Evolutionary conservation across 1,140 invertebrate genomes (phyloP).

Genomic region (Rhyzopertha dominica): DNA sequence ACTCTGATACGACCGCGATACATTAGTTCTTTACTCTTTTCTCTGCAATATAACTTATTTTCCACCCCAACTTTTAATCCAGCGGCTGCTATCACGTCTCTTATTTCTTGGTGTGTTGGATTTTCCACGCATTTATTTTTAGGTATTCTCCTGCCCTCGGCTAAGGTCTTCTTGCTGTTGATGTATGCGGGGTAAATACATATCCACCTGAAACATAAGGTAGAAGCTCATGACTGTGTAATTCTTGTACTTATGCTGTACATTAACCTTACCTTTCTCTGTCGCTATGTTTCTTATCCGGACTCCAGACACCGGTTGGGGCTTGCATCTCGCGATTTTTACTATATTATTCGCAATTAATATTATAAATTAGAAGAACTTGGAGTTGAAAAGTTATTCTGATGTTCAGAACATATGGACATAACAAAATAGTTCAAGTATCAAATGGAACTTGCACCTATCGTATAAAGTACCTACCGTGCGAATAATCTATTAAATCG

Average conservation of each 20-base stretch:
- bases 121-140: constrained; percentile 89
- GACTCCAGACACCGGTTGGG: too few relatives aligned
- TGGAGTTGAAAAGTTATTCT: too few relatives aligned
- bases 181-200: constrained; percentile 96
- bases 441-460: too few relatives aligned
- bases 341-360: too few relatives aligned
- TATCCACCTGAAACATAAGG: constrained; percentile 72
- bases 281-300: constrained; percentile 66
- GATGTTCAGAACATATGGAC: too few relatives aligned
- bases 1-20: constrained; percentile 84
- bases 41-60: constrained; percentile 90
- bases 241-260: constrained; percentile 1
- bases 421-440: too few relatives aligned
- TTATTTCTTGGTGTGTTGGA: constrained; percentile 89
- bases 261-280: constrained; percentile 46
- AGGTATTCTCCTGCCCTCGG: constrained; percentile 77
- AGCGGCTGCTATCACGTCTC: constrained; percentile 78
- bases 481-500: too few relatives aligned
- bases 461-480: too few relatives aligned
- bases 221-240: constrained; percentile 9
- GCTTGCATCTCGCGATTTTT: too few relatives aligned
- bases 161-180: constrained; percentile 87
- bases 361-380: too few relatives aligned
- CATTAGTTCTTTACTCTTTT: constrained; percentile 80
- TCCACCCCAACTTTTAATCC: constrained; percentile 86